These are phyloP conservation scores for Idaea straminata DNA, from an alignment of 2,888 invertebrate genomes.

Conservation along the genomic window DNA sequence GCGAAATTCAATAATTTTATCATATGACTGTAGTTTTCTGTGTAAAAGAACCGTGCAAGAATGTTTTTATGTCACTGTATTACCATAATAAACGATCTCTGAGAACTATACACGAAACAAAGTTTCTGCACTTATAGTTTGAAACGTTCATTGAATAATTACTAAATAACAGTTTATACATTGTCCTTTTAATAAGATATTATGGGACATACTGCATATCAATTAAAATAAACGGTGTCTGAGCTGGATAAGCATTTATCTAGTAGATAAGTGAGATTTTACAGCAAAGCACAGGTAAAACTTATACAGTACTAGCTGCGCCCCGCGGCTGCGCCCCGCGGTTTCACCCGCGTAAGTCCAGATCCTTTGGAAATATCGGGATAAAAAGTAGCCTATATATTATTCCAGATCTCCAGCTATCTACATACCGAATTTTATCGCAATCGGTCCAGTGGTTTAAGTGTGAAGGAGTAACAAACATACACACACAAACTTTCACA, in stretches of 20 bases:
- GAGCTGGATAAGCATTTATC: background rate
- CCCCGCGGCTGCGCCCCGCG: too few species aligned
- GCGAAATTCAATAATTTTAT: conserved; percentile 74
- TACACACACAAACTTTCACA: too few species aligned
- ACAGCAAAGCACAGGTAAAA: background rate
- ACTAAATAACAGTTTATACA: conserved; percentile 7
- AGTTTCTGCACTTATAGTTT: background rate
- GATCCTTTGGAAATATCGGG: too few species aligned
- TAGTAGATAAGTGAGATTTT: background rate
- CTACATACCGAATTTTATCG: too few species aligned
- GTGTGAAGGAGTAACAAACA: too few species aligned
- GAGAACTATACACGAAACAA: conserved; percentile 7
- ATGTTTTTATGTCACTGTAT: conserved; percentile 14
- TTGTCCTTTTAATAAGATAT: background rate
- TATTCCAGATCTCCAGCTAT: too few species aligned
- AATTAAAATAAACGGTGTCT: background rate
- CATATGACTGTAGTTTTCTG: conserved; percentile 47
- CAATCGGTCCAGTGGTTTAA: too few species aligned
- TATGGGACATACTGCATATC: background rate
- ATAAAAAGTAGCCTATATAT: too few species aligned
- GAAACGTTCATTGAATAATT: conserved; percentile 2
- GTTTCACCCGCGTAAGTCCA: too few species aligned
- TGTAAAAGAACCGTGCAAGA: conserved; percentile 12
- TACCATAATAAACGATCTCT: conserved; percentile 13
- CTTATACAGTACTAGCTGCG: too few species aligned